These are phyloP conservation scores for Encarsia formosa DNA, from an alignment of 2,888 invertebrate genomes.

Conservation along the genomic window DNA sequence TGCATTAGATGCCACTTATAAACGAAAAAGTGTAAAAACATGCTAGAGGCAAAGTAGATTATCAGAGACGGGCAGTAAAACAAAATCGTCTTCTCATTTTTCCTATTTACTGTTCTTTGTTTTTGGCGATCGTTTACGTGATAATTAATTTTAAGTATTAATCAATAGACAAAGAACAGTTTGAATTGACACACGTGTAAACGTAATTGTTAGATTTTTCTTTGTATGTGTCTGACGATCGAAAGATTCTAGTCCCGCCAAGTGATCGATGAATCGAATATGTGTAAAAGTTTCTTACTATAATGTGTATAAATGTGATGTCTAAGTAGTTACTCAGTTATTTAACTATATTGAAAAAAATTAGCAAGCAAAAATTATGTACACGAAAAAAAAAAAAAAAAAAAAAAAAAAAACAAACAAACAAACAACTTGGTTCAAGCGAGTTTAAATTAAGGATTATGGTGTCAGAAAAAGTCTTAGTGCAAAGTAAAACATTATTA, in stretches of 20 bases:
- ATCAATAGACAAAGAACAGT: constrained; percentile 12
- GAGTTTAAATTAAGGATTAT: constrained; percentile 22
- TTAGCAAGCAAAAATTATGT: not conserved
- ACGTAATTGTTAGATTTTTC: constrained; percentile 10
- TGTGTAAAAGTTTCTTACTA: not conserved
- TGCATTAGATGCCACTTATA: too few species aligned
- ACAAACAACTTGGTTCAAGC: constrained; percentile 17
- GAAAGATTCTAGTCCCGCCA: constrained; percentile 26
- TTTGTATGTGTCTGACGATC: constrained; percentile 10
- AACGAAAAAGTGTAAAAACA: too few species aligned
- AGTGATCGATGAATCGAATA: constrained; percentile 19
- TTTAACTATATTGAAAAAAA: constrained; percentile 2
- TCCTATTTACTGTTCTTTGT: constrained; percentile 17
- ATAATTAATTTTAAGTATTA: constrained; percentile 27
- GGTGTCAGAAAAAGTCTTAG: too few species aligned
- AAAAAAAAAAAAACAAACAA: not conserved
- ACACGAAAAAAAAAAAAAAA: constrained; percentile 4
- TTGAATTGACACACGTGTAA: constrained; percentile 10
- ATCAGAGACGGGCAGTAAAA: constrained; percentile 13
- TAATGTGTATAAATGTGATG: constrained; percentile 10
- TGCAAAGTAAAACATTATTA: too few species aligned
- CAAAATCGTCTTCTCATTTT: constrained; percentile 2
- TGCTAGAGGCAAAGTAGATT: constrained; percentile 3
- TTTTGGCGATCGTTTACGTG: constrained; percentile 24
- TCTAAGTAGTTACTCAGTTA: constrained; percentile 10